Conservation (phyloP, 2,113 vertebrate genomes). For the Pristiophorus japonicus region DNA sequence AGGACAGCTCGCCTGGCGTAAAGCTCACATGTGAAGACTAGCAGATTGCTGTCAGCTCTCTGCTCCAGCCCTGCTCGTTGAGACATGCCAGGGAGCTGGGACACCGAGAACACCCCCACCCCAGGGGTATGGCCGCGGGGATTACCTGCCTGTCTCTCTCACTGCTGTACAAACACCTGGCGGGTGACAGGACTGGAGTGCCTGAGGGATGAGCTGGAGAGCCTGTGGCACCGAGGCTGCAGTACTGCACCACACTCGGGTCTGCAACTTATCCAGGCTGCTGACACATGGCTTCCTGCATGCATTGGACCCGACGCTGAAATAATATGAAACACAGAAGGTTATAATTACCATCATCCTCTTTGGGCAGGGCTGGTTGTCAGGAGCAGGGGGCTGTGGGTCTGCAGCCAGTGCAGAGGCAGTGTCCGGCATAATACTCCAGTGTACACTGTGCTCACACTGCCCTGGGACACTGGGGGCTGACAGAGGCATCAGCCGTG, state of each 20-base stretch:
- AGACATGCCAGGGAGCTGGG: background rate
- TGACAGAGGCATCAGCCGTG: too few species aligned
- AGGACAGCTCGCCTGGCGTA: background rate
- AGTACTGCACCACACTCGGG: background rate
- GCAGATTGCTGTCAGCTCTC: background rate
- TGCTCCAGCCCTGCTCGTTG: background rate
- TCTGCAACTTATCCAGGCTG: background rate
- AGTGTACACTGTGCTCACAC: too few species aligned
- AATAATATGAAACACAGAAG: background rate
- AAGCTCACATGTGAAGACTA: background rate
- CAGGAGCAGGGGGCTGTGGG: background rate
- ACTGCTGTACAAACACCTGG: background rate
- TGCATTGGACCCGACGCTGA: background rate
- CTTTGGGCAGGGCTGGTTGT: background rate
- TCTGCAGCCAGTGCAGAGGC: too few species aligned
- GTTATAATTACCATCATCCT: background rate
- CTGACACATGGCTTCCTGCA: background rate
- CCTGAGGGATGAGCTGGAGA: too few species aligned
- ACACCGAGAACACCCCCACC: background rate
- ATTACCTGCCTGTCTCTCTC: background rate
- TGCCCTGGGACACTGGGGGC: too few species aligned
- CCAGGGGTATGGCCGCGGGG: background rate
- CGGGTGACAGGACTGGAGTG: background rate
- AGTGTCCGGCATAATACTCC: background rate
- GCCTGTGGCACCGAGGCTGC: too few species aligned